Percentiles rank a stretch among this genome's conserved stretches.
These are phyloP conservation scores for Charina bottae DNA, from an alignment of 2,113 vertebrate genomes.

Conservation along the genomic window DNA sequence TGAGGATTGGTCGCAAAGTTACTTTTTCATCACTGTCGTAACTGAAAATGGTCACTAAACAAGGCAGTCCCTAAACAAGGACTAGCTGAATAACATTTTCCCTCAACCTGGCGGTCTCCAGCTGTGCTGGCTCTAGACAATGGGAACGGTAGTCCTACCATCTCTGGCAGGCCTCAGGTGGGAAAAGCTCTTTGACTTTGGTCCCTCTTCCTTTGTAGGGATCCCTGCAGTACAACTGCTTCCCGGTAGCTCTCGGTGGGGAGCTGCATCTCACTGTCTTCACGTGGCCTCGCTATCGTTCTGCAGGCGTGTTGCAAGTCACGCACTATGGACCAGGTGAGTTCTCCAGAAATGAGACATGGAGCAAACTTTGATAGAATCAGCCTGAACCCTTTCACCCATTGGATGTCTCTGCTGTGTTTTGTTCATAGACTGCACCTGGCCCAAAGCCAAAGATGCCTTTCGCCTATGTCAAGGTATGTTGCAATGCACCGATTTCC, in stretches of 20 bases:
- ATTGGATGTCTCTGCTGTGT: conserved; percentile 30
- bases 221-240: conserved; percentile 73
- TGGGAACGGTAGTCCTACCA: neutral
- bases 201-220: conserved; percentile 58
- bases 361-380: neutral
- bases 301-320: conserved; percentile 49
- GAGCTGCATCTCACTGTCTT: conserved; percentile 67
- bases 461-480: conserved; percentile 75
- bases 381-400: neutral
- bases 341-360: conserved; percentile 2
- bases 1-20: too few species aligned
- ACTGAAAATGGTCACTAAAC: too few species aligned
- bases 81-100: neutral
- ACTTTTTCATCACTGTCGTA: too few species aligned
- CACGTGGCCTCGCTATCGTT: conserved; percentile 38
- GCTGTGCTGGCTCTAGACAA: neutral
- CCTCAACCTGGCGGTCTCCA: neutral
- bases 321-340: conserved; percentile 73
- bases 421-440: conserved; percentile 73
- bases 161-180: neutral
- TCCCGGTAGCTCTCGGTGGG: conserved; percentile 58
- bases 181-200: neutral
- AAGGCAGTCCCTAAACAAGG: too few species aligned
- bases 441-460: conserved; percentile 52
- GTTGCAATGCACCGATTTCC: accelerated